These are phyloP conservation scores for Microcebus lehilahytsara DNA, from an alignment of 2,113 vertebrate species.

Conservation along the genomic window DNA sequence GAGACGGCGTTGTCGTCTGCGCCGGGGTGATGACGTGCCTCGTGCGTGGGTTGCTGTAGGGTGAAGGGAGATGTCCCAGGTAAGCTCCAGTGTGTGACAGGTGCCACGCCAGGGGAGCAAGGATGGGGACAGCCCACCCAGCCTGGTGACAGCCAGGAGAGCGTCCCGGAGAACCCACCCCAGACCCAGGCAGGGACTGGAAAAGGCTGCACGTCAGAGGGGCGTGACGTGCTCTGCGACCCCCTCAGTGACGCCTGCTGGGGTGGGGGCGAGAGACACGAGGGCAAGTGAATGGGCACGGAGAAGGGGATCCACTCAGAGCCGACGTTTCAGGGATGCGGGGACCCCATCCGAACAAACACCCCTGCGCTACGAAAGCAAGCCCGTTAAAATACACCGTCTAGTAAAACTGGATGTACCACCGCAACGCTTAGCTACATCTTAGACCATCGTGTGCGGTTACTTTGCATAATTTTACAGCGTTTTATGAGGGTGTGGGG, in stretches of 20 bases:
- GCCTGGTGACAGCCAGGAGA: too few species aligned
- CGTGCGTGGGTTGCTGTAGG: neutral
- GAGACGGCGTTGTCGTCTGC: neutral
- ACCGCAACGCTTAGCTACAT: neutral
- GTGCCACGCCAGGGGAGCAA: rapidly evolving
- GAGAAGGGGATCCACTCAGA: neutral
- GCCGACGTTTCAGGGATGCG: neutral
- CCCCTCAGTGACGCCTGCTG: neutral
- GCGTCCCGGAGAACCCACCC: neutral
- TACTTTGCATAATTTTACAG: neutral
- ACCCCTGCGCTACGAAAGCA: neutral
- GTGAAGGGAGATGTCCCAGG: rapidly evolving
- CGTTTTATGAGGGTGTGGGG: rapidly evolving
- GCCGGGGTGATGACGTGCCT: rapidly evolving
- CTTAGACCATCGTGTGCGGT: neutral
- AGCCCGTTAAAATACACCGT: neutral
- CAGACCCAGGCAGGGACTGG: neutral
- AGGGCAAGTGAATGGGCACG: rapidly evolving
- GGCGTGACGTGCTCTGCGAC: neutral
- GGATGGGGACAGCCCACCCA: neutral
- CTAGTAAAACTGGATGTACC: neutral
- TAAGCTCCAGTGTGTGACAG: too few species aligned
- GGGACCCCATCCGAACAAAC: neutral
- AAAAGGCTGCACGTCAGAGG: neutral
- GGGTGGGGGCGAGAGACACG: rapidly evolving